These are phyloP conservation scores for Nematolebias whitei DNA, from an alignment of 2,113 vertebrate species.

Conservation along the genomic window DNA sequence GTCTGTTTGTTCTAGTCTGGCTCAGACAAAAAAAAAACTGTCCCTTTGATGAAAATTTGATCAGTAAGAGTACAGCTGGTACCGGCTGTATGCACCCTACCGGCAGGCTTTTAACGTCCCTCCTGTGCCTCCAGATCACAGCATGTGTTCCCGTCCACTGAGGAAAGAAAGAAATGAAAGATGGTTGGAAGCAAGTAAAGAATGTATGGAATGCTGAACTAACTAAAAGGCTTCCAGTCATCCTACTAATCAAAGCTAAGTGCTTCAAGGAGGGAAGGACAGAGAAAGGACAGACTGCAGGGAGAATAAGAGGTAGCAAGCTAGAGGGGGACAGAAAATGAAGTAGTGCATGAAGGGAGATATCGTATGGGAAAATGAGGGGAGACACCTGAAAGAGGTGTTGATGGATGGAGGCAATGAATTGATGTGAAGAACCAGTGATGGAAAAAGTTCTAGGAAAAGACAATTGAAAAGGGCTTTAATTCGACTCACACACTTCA, in stretches of 20 bases:
- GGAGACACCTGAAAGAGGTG: constrained; percentile 18
- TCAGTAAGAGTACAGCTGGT: constrained; percentile 50
- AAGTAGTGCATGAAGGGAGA: constrained; percentile 23
- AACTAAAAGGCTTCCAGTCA: constrained; percentile 20
- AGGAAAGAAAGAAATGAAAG: constrained; percentile 1
- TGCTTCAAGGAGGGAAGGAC: constrained; percentile 33
- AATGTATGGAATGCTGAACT: constrained; percentile 8
- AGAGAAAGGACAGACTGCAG: constrained; percentile 16
- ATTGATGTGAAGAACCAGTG: background rate
- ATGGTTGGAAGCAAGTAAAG: constrained; percentile 10
- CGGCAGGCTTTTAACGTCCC: constrained; percentile 48
- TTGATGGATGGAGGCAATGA: constrained; percentile 10
- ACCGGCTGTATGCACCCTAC: constrained; percentile 26
- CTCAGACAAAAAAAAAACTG: constrained; percentile 23
- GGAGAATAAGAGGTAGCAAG: background rate
- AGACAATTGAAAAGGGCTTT: background rate
- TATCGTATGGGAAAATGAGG: background rate
- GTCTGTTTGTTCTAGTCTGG: constrained; percentile 6
- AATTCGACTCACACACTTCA: too few relatives aligned
- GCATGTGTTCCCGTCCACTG: constrained; percentile 5
- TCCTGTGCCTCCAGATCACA: constrained; percentile 33
- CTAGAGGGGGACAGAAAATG: background rate
- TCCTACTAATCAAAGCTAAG: constrained; percentile 37
- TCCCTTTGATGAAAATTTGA: constrained; percentile 59
- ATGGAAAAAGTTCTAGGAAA: background rate